Percentiles rank a stretch among this genome's conserved stretches.
Conservation (phyloP, 2,888 invertebrate species). For the Xestobium rufovillosum region DNA sequence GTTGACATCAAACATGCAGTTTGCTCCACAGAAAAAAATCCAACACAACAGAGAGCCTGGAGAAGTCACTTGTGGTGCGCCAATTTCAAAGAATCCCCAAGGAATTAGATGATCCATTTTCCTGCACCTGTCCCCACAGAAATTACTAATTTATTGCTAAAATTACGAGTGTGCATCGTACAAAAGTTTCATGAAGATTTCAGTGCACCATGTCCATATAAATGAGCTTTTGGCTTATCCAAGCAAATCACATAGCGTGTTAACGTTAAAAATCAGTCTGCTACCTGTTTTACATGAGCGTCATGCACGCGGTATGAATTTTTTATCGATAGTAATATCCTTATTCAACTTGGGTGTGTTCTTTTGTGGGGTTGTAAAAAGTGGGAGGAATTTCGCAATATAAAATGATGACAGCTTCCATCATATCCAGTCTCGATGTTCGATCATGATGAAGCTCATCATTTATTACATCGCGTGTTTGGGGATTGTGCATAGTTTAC, state of each 20-base stretch:
- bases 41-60: too few relatives aligned
- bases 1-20: too few relatives aligned
- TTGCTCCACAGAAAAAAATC: too few relatives aligned
- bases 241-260: slow-evolving; percentile 35
- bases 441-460: slow-evolving; percentile 4
- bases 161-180: too few relatives aligned
- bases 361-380: slow-evolving; percentile 26
- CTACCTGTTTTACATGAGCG: slow-evolving; percentile 38
- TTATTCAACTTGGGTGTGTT: slow-evolving; percentile 32
- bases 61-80: too few relatives aligned
- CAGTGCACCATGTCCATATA: too few relatives aligned
- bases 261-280: slow-evolving; percentile 38
- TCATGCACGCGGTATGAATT: slow-evolving; percentile 34
- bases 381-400: slow-evolving; percentile 32
- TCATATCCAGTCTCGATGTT: slow-evolving; percentile 15
- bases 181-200: too few relatives aligned
- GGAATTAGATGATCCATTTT: too few relatives aligned
- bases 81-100: too few relatives aligned
- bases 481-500: slow-evolving; percentile 15
- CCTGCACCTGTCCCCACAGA: too few relatives aligned
- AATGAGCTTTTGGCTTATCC: slow-evolving; percentile 32
- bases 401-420: slow-evolving; percentile 27
- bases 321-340: slow-evolving; percentile 28
- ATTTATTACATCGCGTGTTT: background rate
- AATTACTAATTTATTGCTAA: too few relatives aligned